Percentiles rank a stretch among this genome's conserved stretches.
Evolutionary conservation across 2,797 vertebrate genomes (phyloP).

Genomic region (Periparus ater): DNA sequence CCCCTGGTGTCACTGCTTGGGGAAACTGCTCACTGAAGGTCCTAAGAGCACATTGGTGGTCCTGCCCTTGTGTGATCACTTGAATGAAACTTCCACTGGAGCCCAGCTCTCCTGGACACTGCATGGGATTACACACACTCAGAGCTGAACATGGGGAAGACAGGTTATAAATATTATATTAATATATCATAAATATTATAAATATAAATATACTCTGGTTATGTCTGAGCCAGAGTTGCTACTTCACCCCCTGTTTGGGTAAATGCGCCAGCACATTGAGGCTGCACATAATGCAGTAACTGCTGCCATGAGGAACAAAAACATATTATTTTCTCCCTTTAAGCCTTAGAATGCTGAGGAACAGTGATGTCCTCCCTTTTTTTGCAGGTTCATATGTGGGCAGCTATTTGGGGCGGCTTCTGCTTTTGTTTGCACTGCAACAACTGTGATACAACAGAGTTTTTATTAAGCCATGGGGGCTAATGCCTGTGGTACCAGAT

Average conservation of each 20-base stretch:
- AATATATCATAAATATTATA: too few relatives aligned
- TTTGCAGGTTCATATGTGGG: neutral
- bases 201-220: neutral
- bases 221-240: neutral
- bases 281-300: neutral
- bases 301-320: neutral
- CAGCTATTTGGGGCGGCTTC: neutral
- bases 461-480: neutral
- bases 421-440: neutral
- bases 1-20: too few relatives aligned
- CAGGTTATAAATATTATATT: neutral
- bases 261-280: fast-evolving
- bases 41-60: neutral
- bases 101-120: neutral
- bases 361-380: fast-evolving
- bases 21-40: neutral
- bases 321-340: neutral
- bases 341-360: neutral
- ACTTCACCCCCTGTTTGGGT: neutral
- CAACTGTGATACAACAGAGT: neutral
- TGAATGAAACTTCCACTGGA: neutral
- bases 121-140: fast-evolving
- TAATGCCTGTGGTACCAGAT: neutral
- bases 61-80: fast-evolving
- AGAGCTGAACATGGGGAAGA: neutral